Evolutionary conservation across 2,113 vertebrate genomes (phyloP).

Genomic region (Charadrius vociferus): DNA sequence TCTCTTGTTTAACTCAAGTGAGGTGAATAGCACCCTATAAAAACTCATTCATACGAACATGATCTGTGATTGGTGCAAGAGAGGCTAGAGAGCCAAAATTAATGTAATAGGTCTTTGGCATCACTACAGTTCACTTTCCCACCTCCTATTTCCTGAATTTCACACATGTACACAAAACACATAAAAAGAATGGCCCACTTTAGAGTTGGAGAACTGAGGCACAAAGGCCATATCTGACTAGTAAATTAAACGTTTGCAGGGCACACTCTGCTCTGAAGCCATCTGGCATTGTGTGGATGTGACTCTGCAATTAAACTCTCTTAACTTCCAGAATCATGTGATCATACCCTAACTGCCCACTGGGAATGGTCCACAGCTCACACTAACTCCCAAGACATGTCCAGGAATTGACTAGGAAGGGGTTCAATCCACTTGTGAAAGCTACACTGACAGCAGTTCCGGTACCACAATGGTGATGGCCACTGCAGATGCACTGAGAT

Average conservation of each 20-base stretch:
- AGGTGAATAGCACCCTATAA: background rate
- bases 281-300: background rate
- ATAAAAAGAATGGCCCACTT: background rate
- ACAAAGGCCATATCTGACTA: background rate
- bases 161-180: background rate
- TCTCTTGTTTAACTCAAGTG: background rate
- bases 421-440: background rate
- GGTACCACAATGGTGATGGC: background rate
- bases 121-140: background rate
- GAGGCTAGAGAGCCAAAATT: background rate
- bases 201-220: background rate
- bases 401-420: background rate
- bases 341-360: background rate
- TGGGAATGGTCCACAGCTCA: fast-evolving
- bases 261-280: background rate
- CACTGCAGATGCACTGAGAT: too few relatives aligned
- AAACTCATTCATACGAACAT: background rate
- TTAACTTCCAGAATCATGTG: background rate
- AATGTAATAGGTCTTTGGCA: background rate
- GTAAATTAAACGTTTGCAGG: background rate
- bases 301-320: background rate
- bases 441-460: background rate
- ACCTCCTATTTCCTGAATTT: background rate
- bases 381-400: background rate
- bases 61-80: background rate